Evolutionary conservation across 2,113 vertebrate genomes (phyloP).

Genomic region (Beaufortia kweichowensis): DNA sequence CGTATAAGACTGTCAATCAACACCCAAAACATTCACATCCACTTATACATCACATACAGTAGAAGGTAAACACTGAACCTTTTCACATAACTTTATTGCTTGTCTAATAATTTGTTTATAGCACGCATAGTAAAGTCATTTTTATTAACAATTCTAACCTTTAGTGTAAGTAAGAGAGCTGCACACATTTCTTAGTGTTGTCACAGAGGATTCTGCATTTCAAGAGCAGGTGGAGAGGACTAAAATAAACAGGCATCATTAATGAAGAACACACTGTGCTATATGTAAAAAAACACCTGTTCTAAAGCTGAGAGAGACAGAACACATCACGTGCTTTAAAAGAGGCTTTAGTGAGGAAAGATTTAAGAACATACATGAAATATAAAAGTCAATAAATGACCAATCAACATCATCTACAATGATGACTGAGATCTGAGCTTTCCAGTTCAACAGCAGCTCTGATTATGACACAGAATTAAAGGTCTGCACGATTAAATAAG

Average conservation of each 20-base stretch:
- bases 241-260: slow-evolving; percentile 21
- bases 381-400: too few relatives aligned
- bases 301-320: not conserved
- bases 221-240: slow-evolving; percentile 3
- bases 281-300: slow-evolving; percentile 28
- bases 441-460: slow-evolving; percentile 5
- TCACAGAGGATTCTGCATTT: not conserved
- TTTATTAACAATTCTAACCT: too few relatives aligned
- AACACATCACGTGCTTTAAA: not conserved
- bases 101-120: too few relatives aligned
- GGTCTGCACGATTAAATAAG: slow-evolving; percentile 14
- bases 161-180: too few relatives aligned
- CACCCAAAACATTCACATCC: too few relatives aligned
- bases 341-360: too few relatives aligned
- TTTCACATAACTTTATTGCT: too few relatives aligned
- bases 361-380: too few relatives aligned
- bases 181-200: not conserved
- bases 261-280: slow-evolving; percentile 9
- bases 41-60: too few relatives aligned
- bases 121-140: too few relatives aligned
- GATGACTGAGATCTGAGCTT: not conserved
- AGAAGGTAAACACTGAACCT: too few relatives aligned
- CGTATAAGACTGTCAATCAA: too few relatives aligned
- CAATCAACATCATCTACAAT: not conserved
- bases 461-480: slow-evolving; percentile 24